Evolutionary conservation across 2,888 invertebrate species (phyloP).

Genomic region (Anoplius nigerrimus): DNA sequence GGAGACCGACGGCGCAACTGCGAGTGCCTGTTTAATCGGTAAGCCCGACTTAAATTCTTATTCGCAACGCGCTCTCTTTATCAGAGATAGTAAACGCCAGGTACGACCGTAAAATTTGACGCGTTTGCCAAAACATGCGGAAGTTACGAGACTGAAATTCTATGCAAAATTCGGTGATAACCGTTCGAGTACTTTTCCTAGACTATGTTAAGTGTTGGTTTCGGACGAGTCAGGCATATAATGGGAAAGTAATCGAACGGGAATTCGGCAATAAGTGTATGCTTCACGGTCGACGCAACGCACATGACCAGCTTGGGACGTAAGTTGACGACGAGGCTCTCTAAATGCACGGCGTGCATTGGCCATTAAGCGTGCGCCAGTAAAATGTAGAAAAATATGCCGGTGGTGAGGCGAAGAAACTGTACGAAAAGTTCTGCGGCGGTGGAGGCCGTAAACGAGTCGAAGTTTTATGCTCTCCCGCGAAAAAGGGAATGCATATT

Average conservation of each 20-base stretch:
- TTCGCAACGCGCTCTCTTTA: no score
- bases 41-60: no score
- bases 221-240: no score
- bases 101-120: no score
- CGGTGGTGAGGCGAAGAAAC: constrained; percentile 23
- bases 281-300: not conserved
- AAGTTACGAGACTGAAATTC: no score
- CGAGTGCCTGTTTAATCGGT: no score
- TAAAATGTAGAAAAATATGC: constrained; percentile 24
- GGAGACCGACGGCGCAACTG: no score
- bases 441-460: constrained; percentile 28
- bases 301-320: not conserved
- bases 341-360: not conserved
- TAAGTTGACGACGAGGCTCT: not conserved
- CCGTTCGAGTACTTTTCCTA: no score
- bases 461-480: constrained; percentile 6
- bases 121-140: no score
- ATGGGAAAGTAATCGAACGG: not conserved
- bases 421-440: constrained; percentile 18
- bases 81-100: no score
- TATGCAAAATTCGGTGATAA: no score
- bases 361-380: not conserved
- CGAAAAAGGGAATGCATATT: constrained; percentile 32
- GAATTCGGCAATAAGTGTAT: not conserved
- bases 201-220: no score